These are phyloP conservation scores for Lytechinus pictus DNA, from an alignment of 35 echinoderm and acorn worm genomes.

Conservation along the genomic window DNA sequence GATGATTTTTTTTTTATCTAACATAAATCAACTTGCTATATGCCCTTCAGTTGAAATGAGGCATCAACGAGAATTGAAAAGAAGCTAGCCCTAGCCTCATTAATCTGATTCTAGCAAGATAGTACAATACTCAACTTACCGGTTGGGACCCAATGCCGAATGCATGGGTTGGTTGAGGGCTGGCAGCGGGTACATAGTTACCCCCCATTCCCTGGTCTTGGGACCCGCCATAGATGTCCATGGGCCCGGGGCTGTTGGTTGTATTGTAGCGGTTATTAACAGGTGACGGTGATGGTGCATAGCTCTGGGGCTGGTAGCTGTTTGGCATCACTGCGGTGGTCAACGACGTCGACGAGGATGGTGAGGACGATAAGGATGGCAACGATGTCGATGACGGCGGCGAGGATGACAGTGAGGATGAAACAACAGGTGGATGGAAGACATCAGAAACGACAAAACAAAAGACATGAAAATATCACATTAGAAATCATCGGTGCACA, in stretches of 20 bases:
- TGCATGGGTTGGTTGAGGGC: constrained; percentile 79
- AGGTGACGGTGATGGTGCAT: constrained; percentile 86
- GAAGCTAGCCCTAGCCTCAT: too few relatives aligned
- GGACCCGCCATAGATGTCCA: constrained; percentile 84
- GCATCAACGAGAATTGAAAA: too few relatives aligned
- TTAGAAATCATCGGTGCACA: not conserved
- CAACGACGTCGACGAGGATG: not conserved
- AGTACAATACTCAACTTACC: not conserved
- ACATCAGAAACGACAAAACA: not conserved
- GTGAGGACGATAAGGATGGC: not conserved
- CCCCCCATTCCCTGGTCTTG: constrained; percentile 84
- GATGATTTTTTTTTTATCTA: too few relatives aligned
- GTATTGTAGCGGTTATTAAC: constrained; percentile 84
- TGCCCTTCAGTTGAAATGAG: too few relatives aligned
- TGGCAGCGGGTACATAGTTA: constrained; percentile 75
- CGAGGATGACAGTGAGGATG: not conserved
- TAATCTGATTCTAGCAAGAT: too few relatives aligned
- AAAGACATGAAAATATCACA: constrained; percentile 1
- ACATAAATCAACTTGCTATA: too few relatives aligned
- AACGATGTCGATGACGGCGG: too few relatives aligned
- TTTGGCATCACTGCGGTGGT: constrained; percentile 69
- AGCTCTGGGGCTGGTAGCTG: constrained; percentile 80
- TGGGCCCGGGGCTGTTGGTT: constrained; percentile 84
- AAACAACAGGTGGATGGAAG: not conserved
- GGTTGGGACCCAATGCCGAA: constrained; percentile 43